Percentiles rank a stretch among this genome's conserved stretches.
These are phyloP conservation scores for Netelia inedita DNA, from an alignment of 2,888 invertebrate genomes.

Conservation along the genomic window DNA sequence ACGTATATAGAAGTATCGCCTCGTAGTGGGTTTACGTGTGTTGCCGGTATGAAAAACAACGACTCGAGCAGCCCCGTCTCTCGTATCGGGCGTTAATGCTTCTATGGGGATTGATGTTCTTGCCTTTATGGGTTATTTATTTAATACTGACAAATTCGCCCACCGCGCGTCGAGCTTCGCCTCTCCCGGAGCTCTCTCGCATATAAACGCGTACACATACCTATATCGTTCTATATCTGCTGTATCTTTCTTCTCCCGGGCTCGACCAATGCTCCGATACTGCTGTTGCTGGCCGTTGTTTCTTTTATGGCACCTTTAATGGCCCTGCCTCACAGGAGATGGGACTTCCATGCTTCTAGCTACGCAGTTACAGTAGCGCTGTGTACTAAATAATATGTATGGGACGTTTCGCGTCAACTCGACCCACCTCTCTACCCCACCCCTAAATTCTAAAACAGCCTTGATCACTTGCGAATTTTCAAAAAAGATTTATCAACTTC, in stretches of 20 bases:
- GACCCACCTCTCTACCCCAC: background rate
- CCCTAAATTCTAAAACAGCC: background rate
- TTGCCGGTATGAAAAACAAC: slow-evolving; percentile 84
- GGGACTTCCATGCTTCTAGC: slow-evolving; percentile 47
- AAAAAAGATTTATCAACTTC: background rate
- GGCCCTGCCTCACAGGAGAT: slow-evolving; percentile 68
- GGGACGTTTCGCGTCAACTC: slow-evolving; percentile 15
- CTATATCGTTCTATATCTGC: slow-evolving; percentile 43
- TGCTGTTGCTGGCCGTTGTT: slow-evolving; percentile 68
- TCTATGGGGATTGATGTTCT: slow-evolving; percentile 83
- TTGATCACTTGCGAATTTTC: background rate
- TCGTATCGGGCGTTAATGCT: slow-evolving; percentile 84
- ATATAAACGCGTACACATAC: background rate
- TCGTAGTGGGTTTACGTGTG: slow-evolving; percentile 69
- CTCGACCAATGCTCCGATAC: slow-evolving; percentile 68
- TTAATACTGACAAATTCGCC: slow-evolving; percentile 85
- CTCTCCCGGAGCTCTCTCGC: slow-evolving; percentile 2
- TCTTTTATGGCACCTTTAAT: slow-evolving; percentile 82
- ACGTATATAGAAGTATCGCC: background rate
- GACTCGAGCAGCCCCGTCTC: slow-evolving; percentile 78
- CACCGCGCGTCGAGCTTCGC: slow-evolving; percentile 55
- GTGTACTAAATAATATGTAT: slow-evolving; percentile 17
- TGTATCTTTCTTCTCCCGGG: slow-evolving; percentile 53
- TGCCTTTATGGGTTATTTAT: slow-evolving; percentile 85
- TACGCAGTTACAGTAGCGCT: slow-evolving; percentile 25